Base-by-base conservation (phyloP, 2,888 invertebrate species). In the Diachrysia chrysitis region DNA sequence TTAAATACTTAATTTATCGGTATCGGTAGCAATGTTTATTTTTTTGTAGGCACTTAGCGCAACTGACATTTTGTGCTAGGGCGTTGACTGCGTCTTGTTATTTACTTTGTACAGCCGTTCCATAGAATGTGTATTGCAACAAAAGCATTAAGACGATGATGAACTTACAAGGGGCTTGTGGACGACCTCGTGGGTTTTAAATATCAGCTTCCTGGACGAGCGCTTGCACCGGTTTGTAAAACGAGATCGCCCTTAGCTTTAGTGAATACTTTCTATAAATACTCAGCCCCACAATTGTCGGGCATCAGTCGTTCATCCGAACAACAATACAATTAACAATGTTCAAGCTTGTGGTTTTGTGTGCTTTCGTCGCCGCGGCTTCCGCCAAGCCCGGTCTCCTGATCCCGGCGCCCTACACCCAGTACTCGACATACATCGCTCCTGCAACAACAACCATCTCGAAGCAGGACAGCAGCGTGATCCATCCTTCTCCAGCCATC, bases 321-420 rank as follows among this genome's bases (percentile, higher is more conserved):
- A 82, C 90, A 92, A 93, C 93, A 91, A 67, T 66, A 70, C 90
- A 94, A 88, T 92, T 90, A 90, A 94, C 88, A 85, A 95, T 95
- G 94, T 93, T 89, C 86, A 95, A 93, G 85, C 83, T 94, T 93
- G 95, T 96, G 92, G 96, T 96, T 88, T 95, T 96, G 95, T 96
- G 93, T 87, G 95, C 96, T 91, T 90, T 96, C 84, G 85, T 96
- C 84, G 96, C 96, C 82, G 91, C 95, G 81, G 96, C 91, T 79
- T 87, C 92, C 64, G 96, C 96, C 77, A 88, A 92, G 75, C 93
- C 93, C 10, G 79, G 86, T 23, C 61, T 77, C 14, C 25, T 82
- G 48, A 51, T 65, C 21, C 48, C 73, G 54, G 55, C 79, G 12
- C 81, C 76, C 58, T 71, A 83, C 32, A 73, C 87, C 16, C 89